These are phyloP conservation scores for Frankliniella fusca DNA, from an alignment of 2,888 invertebrate species.

Conservation along the genomic window DNA sequence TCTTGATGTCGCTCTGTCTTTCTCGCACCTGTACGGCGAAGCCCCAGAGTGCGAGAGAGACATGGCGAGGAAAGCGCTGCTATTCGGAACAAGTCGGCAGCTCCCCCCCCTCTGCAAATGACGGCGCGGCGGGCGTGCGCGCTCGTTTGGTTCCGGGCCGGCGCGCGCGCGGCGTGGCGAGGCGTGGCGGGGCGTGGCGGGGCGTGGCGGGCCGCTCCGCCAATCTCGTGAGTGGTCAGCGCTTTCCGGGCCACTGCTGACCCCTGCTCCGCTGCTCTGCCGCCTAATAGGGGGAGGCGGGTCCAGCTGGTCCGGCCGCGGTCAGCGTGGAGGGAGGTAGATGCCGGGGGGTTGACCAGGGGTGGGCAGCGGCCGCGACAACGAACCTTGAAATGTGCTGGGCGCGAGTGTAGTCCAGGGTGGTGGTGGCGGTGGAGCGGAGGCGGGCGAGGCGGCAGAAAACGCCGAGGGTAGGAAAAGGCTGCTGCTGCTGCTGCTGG, in stretches of 20 bases:
- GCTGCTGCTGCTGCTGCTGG: too few relatives aligned
- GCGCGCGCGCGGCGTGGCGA: too few relatives aligned
- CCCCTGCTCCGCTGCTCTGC: neutral
- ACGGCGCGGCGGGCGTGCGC: too few relatives aligned
- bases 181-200: neutral
- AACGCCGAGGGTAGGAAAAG: neutral
- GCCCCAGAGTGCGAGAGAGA: too few relatives aligned
- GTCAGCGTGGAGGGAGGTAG: neutral
- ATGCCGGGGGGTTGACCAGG: neutral
- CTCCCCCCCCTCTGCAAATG: too few relatives aligned
- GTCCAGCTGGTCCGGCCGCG: neutral
- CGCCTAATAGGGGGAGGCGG: neutral
- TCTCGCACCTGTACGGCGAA: too few relatives aligned
- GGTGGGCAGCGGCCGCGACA: neutral
- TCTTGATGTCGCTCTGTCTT: too few relatives aligned
- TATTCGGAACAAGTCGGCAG: too few relatives aligned
- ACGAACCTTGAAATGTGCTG: neutral
- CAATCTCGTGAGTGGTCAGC: neutral
- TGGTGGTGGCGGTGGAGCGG: too few relatives aligned
- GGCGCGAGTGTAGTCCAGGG: neutral
- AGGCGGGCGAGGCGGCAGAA: neutral
- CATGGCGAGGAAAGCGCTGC: too few relatives aligned
- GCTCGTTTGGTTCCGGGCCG: too few relatives aligned
- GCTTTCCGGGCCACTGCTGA: neutral
- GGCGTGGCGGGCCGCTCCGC: neutral